Percentiles rank a stretch among this genome's conserved stretches.
phyloP scores from a whole-genome alignment of 2,797 vertebrate species.

The Mastacembelus armatus region DNA sequence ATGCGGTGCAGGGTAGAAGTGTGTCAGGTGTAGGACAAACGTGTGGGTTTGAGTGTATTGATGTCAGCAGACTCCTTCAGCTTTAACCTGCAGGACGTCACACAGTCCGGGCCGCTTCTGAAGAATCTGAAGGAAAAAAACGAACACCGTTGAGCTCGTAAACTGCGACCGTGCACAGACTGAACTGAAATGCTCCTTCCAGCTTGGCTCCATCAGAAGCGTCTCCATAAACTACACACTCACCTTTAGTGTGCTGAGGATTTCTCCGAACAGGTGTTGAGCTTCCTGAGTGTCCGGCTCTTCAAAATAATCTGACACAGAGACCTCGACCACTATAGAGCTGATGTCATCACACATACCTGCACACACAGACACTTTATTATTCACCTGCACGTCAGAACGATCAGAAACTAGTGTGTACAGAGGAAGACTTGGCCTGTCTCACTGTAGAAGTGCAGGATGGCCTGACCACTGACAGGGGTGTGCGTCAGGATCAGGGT shows the following conservation, averaged over 20 bases:
- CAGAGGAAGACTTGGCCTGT: background rate
- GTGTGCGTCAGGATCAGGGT: slow-evolving; percentile 89
- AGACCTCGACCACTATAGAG: slow-evolving; percentile 88
- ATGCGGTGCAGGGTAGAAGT: no score
- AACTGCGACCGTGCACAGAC: no score
- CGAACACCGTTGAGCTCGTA: background rate
- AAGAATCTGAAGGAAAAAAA: slow-evolving; percentile 60
- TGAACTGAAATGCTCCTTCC: background rate
- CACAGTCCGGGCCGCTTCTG: slow-evolving; percentile 63
- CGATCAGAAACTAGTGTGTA: background rate
- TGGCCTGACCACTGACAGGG: slow-evolving; percentile 89
- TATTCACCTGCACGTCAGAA: accelerated
- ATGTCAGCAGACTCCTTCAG: slow-evolving; percentile 56
- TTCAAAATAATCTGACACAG: slow-evolving; percentile 90
- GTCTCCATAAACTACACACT: no score
- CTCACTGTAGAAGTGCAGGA: slow-evolving; percentile 94
- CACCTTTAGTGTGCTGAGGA: slow-evolving; percentile 90
- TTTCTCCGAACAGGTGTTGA: slow-evolving; percentile 90
- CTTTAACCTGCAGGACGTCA: slow-evolving; percentile 66
- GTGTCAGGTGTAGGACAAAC: background rate
- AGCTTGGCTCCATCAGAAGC: no score
- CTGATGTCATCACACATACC: slow-evolving; percentile 85
- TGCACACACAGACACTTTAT: slow-evolving; percentile 7
- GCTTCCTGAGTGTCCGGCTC: slow-evolving; percentile 88
- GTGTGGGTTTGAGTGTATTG: background rate